A percentile compares a stretch with the other conserved stretches of the same genome.
Evolutionary conservation across 2,888 invertebrate species (phyloP).

Genomic region (Cartodere bifasciata): DNA sequence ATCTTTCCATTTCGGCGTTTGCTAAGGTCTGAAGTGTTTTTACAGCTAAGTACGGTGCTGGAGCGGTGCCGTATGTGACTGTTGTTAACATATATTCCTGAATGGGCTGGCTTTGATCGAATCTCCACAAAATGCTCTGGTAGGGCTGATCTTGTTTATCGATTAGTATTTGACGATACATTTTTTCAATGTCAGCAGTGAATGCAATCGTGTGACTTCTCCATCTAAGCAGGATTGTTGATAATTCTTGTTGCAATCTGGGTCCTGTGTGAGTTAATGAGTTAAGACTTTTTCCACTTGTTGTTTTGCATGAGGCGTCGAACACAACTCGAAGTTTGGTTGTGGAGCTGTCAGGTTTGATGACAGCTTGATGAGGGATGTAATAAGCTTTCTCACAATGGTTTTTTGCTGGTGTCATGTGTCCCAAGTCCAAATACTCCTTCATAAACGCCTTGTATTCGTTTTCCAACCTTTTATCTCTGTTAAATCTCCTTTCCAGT

Average conservation of each 20-base stretch:
- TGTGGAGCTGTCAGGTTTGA: constrained; percentile 9
- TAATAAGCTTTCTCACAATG: constrained; percentile 12
- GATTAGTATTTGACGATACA: constrained; percentile 17
- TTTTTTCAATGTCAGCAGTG: constrained; percentile 18
- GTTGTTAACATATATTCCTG: constrained; percentile 13
- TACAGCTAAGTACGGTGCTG: constrained; percentile 14
- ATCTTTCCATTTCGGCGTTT: constrained; percentile 7
- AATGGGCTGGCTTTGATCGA: constrained; percentile 7
- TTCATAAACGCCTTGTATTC: constrained; percentile 13
- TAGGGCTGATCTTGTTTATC: constrained; percentile 12
- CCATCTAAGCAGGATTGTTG: constrained; percentile 18
- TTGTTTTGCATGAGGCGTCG: constrained; percentile 14
- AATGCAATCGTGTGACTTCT: constrained; percentile 15
- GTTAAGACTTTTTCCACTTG: constrained; percentile 10
- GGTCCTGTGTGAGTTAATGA: constrained; percentile 13
- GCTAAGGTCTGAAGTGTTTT: constrained; percentile 14
- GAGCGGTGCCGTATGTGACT: constrained; percentile 16
- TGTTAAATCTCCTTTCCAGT: constrained; percentile 9
- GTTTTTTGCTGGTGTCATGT: constrained; percentile 8
- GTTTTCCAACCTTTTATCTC: constrained; percentile 5
- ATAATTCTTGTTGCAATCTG: constrained; percentile 15
- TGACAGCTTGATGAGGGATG: constrained; percentile 15
- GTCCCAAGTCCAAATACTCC: constrained; percentile 11
- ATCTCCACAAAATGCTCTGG: constrained; percentile 16
- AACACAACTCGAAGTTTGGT: constrained; percentile 15